Percentiles rank a stretch among this genome's conserved stretches.
These are phyloP conservation scores for Struthio camelus DNA, from an alignment of 2,113 vertebrate species.

Conservation along the genomic window DNA sequence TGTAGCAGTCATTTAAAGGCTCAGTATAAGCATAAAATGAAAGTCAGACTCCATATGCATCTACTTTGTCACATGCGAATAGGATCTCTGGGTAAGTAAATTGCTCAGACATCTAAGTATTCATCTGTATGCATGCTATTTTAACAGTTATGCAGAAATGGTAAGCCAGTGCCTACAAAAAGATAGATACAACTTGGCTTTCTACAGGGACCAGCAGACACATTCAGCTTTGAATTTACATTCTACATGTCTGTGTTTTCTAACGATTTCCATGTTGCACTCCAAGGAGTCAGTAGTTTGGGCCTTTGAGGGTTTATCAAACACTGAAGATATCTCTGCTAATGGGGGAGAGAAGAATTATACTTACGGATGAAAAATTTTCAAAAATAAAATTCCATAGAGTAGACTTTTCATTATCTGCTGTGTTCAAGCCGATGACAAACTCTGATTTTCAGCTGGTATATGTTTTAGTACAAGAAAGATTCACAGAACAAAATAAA, in stretches of 20 bases:
- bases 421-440: neutral
- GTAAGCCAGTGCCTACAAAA: neutral
- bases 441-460: neutral
- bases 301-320: neutral
- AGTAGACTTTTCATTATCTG: neutral
- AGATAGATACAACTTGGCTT: neutral
- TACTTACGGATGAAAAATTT: neutral
- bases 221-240: neutral
- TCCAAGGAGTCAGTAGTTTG: neutral
- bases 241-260: neutral
- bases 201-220: neutral
- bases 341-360: neutral
- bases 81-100: constrained; percentile 18
- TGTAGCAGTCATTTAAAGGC: constrained; percentile 9
- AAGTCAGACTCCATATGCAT: neutral
- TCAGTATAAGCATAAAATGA: constrained; percentile 18
- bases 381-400: neutral
- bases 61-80: constrained; percentile 35
- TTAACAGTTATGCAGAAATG: constrained; percentile 3
- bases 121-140: neutral
- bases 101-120: constrained; percentile 30
- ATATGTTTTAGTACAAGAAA: neutral
- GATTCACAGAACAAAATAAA: neutral
- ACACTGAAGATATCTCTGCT: neutral
- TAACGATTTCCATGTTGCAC: neutral